Evolutionary conservation across 1,140 invertebrate species (phyloP).

Genomic region (Stegodyphus dumicola): DNA sequence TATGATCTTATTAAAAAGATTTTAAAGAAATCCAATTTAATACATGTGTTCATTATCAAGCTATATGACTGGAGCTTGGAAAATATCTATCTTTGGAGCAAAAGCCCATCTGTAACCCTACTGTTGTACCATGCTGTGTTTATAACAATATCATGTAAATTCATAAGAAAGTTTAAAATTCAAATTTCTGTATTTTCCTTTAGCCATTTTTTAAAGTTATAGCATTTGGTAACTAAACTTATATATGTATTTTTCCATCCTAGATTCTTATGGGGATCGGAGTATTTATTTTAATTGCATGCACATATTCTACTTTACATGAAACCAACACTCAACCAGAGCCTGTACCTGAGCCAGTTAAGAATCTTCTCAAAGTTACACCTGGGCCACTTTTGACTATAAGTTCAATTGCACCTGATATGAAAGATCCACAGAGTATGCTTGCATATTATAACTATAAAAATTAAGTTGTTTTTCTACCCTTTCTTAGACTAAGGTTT

Average conservation of each 20-base stretch:
- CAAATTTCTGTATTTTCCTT: too few relatives aligned
- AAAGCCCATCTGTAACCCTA: too few relatives aligned
- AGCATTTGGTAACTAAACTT: too few relatives aligned
- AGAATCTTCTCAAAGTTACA: slow-evolving; percentile 17
- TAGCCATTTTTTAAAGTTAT: too few relatives aligned
- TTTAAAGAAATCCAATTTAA: not conserved
- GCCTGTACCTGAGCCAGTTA: not conserved
- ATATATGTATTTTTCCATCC: not conserved
- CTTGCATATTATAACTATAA: too few relatives aligned
- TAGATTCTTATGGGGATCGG: slow-evolving; percentile 61
- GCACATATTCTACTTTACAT: slow-evolving; percentile 61
- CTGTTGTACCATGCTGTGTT: too few relatives aligned
- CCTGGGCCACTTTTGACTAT: not conserved
- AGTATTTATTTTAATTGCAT: slow-evolving; percentile 62
- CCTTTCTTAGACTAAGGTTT: too few relatives aligned
- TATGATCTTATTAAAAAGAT: not conserved
- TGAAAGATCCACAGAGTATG: slow-evolving; percentile 18
- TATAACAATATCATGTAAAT: too few relatives aligned
- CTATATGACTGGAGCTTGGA: too few relatives aligned
- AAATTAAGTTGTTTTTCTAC: too few relatives aligned
- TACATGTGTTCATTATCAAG: not conserved
- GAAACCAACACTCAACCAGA: slow-evolving; percentile 16
- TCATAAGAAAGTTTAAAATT: too few relatives aligned
- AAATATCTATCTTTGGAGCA: too few relatives aligned
- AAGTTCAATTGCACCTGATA: slow-evolving; percentile 7